Base-by-base conservation (phyloP, 2,113 vertebrate species). In the Ptilorrhoa leucosticta region DNA sequence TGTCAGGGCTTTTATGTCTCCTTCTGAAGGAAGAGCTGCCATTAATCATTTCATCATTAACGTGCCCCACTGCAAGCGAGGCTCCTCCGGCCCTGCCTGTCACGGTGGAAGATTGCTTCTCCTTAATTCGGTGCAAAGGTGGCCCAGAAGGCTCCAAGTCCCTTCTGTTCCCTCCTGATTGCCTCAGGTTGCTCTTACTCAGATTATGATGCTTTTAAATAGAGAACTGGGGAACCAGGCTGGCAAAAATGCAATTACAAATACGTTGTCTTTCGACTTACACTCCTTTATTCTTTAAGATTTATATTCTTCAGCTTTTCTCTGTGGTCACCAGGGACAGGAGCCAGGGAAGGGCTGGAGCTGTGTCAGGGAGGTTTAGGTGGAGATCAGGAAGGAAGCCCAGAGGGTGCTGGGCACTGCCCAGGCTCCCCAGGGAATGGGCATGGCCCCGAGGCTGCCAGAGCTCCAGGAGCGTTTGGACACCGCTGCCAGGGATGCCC, bases 21-120 rank as follows among this genome's bases (percentile, higher is more conserved):
- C 96, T 95, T 89, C 90, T 96, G 60, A 93, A 97, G 94, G 92
- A 84, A 91, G 42, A 92, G 95, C 96, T 93, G 3, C 96, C 97
- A 96, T 98, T 95, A 97, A 97, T 97, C 97, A 97, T 97, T 96
- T 97, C 97, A 96, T 97, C 35, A 64, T 95, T 98, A 97, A 96
- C 79, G 4, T 3, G 82, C 94, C 87, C 40, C 45, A 85, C 56
- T 48, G 56, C 35, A 72, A 78, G 79, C 57, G n/a, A 80, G 53
- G 90, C 79, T 90, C 47, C 91, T 94, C 71, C 63, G 71, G 93
- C 92, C 81, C 87, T 64, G 31, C 64, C 89, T 61, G 2, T 93
- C 84, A 56, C 2, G 3, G 21, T 93, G 71, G 58, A 93, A 92
- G 91, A 90, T 94, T 92, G 91, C 56, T 90, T 39, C 84, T 85